A percentile compares a stretch with the other conserved stretches of the same genome.
Conservation (phyloP, 1,140 invertebrate species). For the Brachionus angularis region DNA sequence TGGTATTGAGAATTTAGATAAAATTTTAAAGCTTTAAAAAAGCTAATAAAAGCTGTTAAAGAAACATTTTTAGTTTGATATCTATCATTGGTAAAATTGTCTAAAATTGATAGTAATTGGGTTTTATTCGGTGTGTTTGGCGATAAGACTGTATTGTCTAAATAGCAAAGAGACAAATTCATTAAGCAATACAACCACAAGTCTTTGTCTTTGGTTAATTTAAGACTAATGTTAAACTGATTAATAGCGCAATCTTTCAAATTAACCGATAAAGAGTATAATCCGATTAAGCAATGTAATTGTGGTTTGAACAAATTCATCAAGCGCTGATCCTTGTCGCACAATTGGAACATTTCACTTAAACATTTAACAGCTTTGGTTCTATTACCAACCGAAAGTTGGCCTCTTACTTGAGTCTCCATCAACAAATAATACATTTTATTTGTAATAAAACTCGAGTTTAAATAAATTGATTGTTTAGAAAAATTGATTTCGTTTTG, state of each 20-base stretch:
- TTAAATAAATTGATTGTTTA: not conserved
- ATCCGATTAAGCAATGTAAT: conserved; percentile 27
- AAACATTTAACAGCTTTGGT: not conserved
- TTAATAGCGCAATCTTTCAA: not conserved
- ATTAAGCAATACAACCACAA: conserved; percentile 12
- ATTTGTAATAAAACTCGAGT: not conserved
- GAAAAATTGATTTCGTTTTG: not conserved
- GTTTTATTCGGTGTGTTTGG: not conserved
- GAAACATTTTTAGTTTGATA: conserved; percentile 6
- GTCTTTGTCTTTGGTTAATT: conserved; percentile 6
- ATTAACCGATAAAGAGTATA: conserved; percentile 12
- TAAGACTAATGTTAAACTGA: conserved; percentile 25
- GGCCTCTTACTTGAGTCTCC: not conserved
- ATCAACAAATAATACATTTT: not conserved
- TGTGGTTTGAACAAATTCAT: not conserved
- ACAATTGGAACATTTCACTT: conserved; percentile 2
- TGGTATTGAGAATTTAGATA: conserved; percentile 3
- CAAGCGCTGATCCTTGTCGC: not conserved
- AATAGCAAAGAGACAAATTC: conserved; percentile 27
- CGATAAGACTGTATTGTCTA: not conserved
- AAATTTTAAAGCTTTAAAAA: conserved; percentile 27
- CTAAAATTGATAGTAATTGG: conserved; percentile 20
- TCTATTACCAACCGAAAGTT: not conserved
- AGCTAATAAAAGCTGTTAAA: conserved; percentile 20
- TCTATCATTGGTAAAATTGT: conserved; percentile 26